A percentile compares a stretch with the other conserved stretches of the same genome.
phyloP scores from a whole-genome alignment of 2,888 invertebrate genomes.

The Rambutsinella grinnellia region DNA sequence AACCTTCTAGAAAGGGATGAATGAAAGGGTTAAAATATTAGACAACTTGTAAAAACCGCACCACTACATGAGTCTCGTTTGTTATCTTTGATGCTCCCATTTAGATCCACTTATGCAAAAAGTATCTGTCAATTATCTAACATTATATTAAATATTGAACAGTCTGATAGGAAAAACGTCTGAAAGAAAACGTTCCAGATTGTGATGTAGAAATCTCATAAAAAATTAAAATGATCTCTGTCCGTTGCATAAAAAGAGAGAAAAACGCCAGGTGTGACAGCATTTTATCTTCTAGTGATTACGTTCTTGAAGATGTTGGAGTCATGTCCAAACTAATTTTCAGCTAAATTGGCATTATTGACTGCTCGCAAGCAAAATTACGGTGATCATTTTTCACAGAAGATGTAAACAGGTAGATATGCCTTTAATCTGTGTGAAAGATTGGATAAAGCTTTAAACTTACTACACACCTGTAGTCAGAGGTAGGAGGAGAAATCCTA shows the following conservation, averaged over 20 bases:
- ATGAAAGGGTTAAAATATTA: conserved; percentile 2
- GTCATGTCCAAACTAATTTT: no score
- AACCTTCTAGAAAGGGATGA: neutral
- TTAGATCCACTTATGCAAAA: neutral
- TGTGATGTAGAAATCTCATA: no score
- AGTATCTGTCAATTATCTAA: no score
- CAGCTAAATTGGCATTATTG: no score
- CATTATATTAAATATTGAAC: no score
- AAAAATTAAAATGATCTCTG: no score
- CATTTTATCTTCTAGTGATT: no score
- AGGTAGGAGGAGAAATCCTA: neutral
- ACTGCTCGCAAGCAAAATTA: conserved; percentile 9
- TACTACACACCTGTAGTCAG: neutral
- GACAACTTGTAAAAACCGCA: conserved; percentile 32
- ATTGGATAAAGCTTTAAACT: neutral
- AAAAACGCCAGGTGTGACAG: no score
- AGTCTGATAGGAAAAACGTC: no score
- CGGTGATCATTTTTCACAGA: conserved; percentile 15
- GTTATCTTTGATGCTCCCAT: conserved; percentile 13
- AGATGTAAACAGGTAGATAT: neutral
- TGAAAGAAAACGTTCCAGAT: no score
- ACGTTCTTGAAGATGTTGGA: no score
- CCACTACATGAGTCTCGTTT: conserved; percentile 45
- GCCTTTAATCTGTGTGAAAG: neutral
- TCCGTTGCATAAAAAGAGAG: no score